phyloP scores from a whole-genome alignment of 1,140 invertebrate genomes.

The Diabrotica virgifera region DNA sequence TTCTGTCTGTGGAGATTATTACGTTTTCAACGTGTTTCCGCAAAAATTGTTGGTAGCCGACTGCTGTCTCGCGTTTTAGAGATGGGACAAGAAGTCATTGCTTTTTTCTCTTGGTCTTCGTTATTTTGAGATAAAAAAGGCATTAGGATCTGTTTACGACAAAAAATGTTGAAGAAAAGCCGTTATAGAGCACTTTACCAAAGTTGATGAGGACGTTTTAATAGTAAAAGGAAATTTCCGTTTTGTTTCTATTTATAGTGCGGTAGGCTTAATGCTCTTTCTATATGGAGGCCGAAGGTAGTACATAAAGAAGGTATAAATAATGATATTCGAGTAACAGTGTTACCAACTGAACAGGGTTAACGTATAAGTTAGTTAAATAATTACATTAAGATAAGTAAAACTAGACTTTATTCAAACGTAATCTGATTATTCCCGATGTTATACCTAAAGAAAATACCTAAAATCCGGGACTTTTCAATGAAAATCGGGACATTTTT shows the following conservation, averaged over 20 bases:
- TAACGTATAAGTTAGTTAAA: too few species aligned
- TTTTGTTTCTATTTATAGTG: background rate
- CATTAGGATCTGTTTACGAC: background rate
- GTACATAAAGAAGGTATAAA: too few species aligned
- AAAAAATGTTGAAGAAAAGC: background rate
- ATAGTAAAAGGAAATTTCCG: slow-evolving; percentile 2
- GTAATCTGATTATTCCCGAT: too few species aligned
- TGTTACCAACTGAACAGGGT: too few species aligned
- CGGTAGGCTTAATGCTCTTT: background rate
- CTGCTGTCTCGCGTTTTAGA: background rate
- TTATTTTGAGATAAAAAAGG: slow-evolving; percentile 1
- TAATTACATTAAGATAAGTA: too few species aligned
- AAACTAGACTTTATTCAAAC: too few species aligned
- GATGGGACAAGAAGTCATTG: background rate
- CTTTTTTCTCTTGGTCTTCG: background rate
- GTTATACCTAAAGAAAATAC: too few species aligned
- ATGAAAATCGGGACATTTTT: too few species aligned
- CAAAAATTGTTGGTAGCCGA: background rate
- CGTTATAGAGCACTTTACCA: slow-evolving; percentile 2
- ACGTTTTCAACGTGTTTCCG: slow-evolving; percentile 1
- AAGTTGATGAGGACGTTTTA: background rate
- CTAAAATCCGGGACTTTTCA: too few species aligned
- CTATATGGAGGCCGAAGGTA: too few species aligned
- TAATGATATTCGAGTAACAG: too few species aligned
- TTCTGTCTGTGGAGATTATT: background rate